Evolutionary conservation across 1,140 invertebrate genomes (phyloP).

Genomic region (Octopus bimaculoides): DNA sequence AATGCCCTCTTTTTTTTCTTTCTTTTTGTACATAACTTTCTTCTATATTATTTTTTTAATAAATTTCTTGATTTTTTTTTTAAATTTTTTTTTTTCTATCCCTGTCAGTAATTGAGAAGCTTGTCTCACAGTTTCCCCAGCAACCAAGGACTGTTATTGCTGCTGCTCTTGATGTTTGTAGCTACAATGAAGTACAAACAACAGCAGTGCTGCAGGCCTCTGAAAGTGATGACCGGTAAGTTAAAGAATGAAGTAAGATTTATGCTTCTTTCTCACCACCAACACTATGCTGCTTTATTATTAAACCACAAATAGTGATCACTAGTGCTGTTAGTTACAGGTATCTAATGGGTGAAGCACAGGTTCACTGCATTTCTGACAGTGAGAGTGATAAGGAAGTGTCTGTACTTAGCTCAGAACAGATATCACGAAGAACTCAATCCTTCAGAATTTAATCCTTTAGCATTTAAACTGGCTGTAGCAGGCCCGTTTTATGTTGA

Average conservation of each 20-base stretch:
- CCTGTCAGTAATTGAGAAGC: not conserved
- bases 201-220: not conserved
- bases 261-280: too few species aligned
- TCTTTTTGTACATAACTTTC: not conserved
- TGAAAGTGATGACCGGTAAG: not conserved
- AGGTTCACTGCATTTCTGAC: too few species aligned
- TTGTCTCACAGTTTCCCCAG: not conserved
- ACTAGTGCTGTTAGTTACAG: too few species aligned
- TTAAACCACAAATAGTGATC: too few species aligned
- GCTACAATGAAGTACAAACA: not conserved
- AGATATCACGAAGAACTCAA: too few species aligned
- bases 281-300: too few species aligned
- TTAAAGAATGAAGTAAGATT: not conserved
- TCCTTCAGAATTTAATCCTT: too few species aligned
- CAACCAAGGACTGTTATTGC: constrained; percentile 1
- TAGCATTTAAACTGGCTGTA: too few species aligned
- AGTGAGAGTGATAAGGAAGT: too few species aligned
- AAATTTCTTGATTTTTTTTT: not conserved
- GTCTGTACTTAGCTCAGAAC: too few species aligned
- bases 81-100: not conserved
- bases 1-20: not conserved
- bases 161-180: constrained; percentile 4
- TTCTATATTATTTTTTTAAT: not conserved
- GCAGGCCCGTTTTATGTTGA: too few species aligned
- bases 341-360: too few species aligned